phyloP scores from a whole-genome alignment of 2,888 invertebrate species.

The Apotomis betuletana region DNA sequence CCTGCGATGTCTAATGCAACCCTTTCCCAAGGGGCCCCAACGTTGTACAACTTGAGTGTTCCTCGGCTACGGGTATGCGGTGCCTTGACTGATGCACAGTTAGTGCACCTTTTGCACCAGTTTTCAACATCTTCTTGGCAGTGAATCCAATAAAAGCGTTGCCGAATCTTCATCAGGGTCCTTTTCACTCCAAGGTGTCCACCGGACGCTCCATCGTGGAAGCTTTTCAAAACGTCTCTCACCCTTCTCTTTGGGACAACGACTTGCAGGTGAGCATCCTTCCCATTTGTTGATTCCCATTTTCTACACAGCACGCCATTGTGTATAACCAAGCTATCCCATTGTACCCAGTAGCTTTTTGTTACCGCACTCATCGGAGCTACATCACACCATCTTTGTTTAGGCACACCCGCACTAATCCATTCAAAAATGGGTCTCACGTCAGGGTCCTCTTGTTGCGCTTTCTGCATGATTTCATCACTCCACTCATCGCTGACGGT shows the following conservation, averaged over 20 bases:
- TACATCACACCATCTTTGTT: background rate
- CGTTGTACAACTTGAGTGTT: too few species aligned
- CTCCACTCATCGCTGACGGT: too few species aligned
- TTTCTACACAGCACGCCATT: background rate
- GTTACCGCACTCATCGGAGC: background rate
- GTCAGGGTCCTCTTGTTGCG: too few species aligned
- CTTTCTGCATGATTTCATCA: too few species aligned
- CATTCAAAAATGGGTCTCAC: too few species aligned
- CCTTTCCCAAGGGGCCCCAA: background rate
- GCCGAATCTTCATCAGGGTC: constrained; percentile 12
- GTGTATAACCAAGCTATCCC: background rate
- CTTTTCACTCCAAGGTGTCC: constrained; percentile 25
- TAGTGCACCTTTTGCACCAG: too few species aligned
- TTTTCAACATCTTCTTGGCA: too few species aligned
- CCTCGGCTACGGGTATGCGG: too few species aligned
- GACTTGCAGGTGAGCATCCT: background rate
- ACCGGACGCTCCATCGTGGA: constrained; percentile 24
- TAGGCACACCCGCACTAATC: background rate
- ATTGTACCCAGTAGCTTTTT: background rate
- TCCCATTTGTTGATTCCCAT: background rate
- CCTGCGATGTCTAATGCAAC: background rate
- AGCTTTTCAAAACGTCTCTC: background rate
- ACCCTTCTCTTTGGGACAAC: background rate
- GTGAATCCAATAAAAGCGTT: background rate
- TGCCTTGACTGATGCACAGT: too few species aligned